Evolutionary conservation across 1,140 invertebrate species (phyloP).

Genomic region (Zaprionus nigranus): DNA sequence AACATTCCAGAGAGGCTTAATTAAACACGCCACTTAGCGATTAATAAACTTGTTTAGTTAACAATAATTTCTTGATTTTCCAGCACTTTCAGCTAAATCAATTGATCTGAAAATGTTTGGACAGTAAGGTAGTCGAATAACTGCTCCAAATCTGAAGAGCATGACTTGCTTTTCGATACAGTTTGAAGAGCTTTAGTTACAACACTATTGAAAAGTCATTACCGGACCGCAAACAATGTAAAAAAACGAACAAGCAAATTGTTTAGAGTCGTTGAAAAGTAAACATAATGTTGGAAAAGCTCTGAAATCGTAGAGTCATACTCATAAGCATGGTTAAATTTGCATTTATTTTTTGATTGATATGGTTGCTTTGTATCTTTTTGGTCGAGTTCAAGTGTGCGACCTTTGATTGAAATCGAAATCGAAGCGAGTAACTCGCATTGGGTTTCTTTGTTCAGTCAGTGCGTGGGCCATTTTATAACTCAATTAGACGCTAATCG

Average conservation of each 20-base stretch:
- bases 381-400: slow-evolving; percentile 61
- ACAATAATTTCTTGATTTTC: slow-evolving; percentile 12
- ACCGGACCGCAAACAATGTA: slow-evolving; percentile 19
- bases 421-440: slow-evolving; percentile 23
- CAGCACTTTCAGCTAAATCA: slow-evolving; percentile 5
- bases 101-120: slow-evolving; percentile 1
- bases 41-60: slow-evolving; percentile 11
- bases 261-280: slow-evolving; percentile 18
- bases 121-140: neutral
- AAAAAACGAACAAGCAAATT: slow-evolving; percentile 34
- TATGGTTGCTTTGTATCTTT: slow-evolving; percentile 29
- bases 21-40: slow-evolving; percentile 28
- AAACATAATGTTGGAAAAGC: slow-evolving; percentile 6
- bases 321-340: slow-evolving; percentile 26
- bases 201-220: slow-evolving; percentile 23
- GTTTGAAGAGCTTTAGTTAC: slow-evolving; percentile 7
- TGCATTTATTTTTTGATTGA: slow-evolving; percentile 22
- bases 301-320: slow-evolving; percentile 21
- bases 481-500: slow-evolving; percentile 72
- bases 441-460: slow-evolving; percentile 44
- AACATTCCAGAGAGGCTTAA: neutral
- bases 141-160: slow-evolving; percentile 41
- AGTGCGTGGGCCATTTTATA: slow-evolving; percentile 65
- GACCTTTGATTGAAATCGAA: slow-evolving; percentile 43
- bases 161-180: slow-evolving; percentile 29